Conservation (phyloP, 2,797 vertebrate genomes). For the Phalloptychus januarius region DNA sequence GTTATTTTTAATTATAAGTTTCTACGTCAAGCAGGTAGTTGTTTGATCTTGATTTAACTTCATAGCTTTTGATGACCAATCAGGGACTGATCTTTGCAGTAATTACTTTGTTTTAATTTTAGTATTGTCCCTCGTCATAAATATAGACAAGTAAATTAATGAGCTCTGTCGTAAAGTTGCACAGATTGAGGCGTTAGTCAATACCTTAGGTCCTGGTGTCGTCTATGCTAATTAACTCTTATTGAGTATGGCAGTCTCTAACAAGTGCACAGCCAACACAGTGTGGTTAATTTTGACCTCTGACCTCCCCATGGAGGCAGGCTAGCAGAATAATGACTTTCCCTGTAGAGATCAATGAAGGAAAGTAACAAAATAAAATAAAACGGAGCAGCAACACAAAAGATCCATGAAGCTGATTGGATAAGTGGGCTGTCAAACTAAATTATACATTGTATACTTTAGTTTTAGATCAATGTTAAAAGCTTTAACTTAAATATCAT, state of each 20-base stretch:
- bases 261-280: conserved; percentile 17
- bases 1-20: background rate
- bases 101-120: background rate
- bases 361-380: conserved; percentile 7
- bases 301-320: conserved; percentile 34
- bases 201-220: conserved; percentile 2
- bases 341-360: conserved; percentile 40
- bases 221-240: conserved; percentile 30
- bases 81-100: background rate
- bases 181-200: background rate
- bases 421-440: conserved; percentile 25
- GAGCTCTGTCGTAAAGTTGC: background rate
- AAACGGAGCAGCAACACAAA: conserved; percentile 10
- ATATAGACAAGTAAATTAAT: background rate
- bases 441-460: conserved; percentile 1
- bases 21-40: background rate
- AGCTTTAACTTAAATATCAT: conserved; percentile 14
- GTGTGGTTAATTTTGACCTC: conserved; percentile 40
- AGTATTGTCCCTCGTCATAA: background rate
- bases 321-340: conserved; percentile 29
- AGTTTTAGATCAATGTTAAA: conserved; percentile 35
- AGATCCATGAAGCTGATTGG: conserved; percentile 39
- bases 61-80: background rate
- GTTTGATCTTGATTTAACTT: background rate
- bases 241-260: conserved; percentile 34